Base-by-base conservation (phyloP, 1,140 invertebrate genomes). In the Gerris buenoi region DNA sequence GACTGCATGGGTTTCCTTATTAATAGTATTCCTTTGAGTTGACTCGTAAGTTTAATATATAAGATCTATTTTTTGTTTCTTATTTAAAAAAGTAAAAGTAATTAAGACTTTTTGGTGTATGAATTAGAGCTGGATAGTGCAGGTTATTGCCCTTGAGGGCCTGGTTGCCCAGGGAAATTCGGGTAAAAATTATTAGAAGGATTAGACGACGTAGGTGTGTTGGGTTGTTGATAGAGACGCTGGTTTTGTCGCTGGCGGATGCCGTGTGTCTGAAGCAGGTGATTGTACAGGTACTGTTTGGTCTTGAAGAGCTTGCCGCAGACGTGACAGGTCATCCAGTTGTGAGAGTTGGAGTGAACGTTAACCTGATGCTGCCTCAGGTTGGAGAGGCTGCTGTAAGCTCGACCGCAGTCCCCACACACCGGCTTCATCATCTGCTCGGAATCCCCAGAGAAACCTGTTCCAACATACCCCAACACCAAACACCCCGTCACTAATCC, bases 301-400 rank as follows among this genome's bases (percentile, higher is more conserved):
- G 84, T 86, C 76, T 85, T 85, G 79, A 86, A 87, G 73, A 80
- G 81, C 75, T 86, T 86, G 75, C 75, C 80, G 77, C 85, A 86
- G 68, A 84, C 79, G 70, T 83, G 79, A 75, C 85, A 87, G 66
- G 80, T 79, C 74, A 84, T 83, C 75, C 84, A 83, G 71, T 82
- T 80, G 56, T 81, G 84, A 72, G 82, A 81, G 67, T 83, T 80
- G 46, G 85, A 82, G 77, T 87, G 86, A 70, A 87, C 83, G 78
- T 87, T 87, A 68, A 85, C 82, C 71, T 86, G 84, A 79, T 88
- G 86, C 75, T 88, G 86, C 78, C 85, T 86, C 66, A 87, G 79
- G 75, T 87, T 87, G 72, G 84, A 84, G 73, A 79, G 78, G 66
- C 79, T 81, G 75, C 83, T 85, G 76, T 86, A 86, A 64, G 82